Evolutionary conservation across 2,113 vertebrate species (phyloP), one percentile per base, ranked within the genome.

Genomic region (Oryzias javanicus): DNA sequence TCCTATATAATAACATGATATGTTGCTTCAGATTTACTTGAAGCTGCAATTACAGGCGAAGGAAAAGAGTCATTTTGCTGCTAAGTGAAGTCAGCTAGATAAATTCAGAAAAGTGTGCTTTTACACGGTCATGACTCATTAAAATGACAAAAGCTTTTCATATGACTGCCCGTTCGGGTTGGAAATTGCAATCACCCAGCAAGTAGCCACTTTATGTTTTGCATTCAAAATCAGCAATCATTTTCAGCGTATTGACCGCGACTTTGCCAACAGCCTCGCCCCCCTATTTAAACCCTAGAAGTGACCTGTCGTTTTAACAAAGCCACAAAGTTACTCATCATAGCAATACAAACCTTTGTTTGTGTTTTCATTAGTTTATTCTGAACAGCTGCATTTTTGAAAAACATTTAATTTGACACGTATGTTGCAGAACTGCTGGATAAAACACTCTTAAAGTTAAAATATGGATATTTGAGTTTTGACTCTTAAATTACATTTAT

Each of bases 11-110:
- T 27, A 27, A 12, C 35, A 35, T 35, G 12, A 35, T 35, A 35
- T 35, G 35, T 35, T 35, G 35, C 35, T 35, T 35, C 35, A 35
- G 35, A 35, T 35, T 35, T 35, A 35, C 35, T 35, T 3, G 35
- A 35, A 35, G 35, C 35, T 35, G 35, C 10, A 73, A 61, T 63
- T 41, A 73, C 51, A 65, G 27, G 24, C 22, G 73, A 65, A 40
- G 35, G 56, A 49, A 59, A 49, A 45, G 67, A 48, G 62, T 70
- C 4, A 58, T 35, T 35, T 35, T 52, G 46, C 24, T 12, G n/a
- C 49, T 66, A 54, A 65, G 41, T 45, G 24, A 57, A 55, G 27
- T 67, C 18, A n/a, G 42, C 42, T 49, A 61, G 56, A 82, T 47
- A 60, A 63, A 69, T 67, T 53, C 3, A 16, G 19, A 16, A 5